phyloP scores from a whole-genome alignment of 2,888 invertebrate genomes.

The Lydus trimaculatus region DNA sequence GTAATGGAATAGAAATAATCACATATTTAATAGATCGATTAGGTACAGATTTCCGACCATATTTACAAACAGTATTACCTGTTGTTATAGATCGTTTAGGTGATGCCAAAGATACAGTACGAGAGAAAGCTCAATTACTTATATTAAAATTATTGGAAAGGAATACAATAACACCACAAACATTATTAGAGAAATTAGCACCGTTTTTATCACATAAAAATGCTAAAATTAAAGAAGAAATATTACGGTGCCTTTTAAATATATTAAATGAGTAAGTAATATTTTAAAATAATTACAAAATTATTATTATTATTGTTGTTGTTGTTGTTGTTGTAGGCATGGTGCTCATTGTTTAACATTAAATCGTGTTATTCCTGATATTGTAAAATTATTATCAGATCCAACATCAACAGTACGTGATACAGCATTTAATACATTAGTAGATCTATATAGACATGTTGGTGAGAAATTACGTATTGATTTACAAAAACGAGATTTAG shows the following conservation, averaged over 20 bases:
- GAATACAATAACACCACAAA: conserved; percentile 72
- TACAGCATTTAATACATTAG: conserved; percentile 82
- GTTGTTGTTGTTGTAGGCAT: conserved; percentile 80
- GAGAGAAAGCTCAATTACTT: conserved; percentile 78
- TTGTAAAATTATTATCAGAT: conserved; percentile 85
- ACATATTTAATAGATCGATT: conserved; percentile 85
- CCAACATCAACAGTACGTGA: conserved; percentile 88
- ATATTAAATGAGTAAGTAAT: conserved; percentile 80
- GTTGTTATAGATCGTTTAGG: conserved; percentile 81
- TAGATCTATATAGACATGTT: conserved; percentile 92
- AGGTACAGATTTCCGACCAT: conserved; percentile 87
- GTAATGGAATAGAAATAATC: conserved; percentile 89
- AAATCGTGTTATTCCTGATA: conserved; percentile 80
- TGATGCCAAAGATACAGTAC: conserved; percentile 60
- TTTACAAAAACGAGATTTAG: conserved; percentile 79
- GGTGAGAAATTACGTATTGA: conserved; percentile 87
- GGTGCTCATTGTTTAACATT: conserved; percentile 85
- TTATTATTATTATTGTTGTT: conserved; percentile 29
- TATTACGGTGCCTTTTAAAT: conserved; percentile 81
- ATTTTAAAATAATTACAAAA: neutral
- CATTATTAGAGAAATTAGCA: conserved; percentile 75
- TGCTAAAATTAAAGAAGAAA: conserved; percentile 90
- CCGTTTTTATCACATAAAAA: conserved; percentile 85
- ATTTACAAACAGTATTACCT: conserved; percentile 82
- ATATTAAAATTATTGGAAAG: conserved; percentile 77